Evolutionary conservation across 2,888 invertebrate species (phyloP), one percentile per base, ranked within the genome.

Genomic region (Cynaeus angustus): DNA sequence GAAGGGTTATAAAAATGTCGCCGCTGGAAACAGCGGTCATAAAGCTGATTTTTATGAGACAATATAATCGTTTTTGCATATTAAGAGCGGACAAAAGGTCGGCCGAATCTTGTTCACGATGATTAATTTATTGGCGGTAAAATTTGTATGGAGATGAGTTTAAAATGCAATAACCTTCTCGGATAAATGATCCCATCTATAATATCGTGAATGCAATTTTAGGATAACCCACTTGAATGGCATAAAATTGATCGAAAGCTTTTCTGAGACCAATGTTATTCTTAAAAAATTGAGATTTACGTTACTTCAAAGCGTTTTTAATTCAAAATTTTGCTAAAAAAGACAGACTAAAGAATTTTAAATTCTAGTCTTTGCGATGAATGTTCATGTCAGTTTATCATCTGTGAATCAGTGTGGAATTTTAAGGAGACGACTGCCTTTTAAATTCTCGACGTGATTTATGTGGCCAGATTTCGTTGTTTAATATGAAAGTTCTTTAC

Each of bases 31-130:
- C 45, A 16, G 9, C 45, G 4, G 21, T 45, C 45, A 59, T 59
- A 59, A 59, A 59, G 12, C 45, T 45, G 46, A 59, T 59, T 59
- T 59, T 59, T 59, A 59, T 46, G 56, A 43, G 56, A 56, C 56
- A 16, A 13, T 16, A 26, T 56, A 56, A 56, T 43, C 45, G 46
- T 16, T 59, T 45, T 46, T 59, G 59, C 45, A 59, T 59, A 59
- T 59, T 59, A 59, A 59, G 4, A 46, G 28, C n/a, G 59, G 9
- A 30, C 59, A 45, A 59, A 45, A 59, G 58, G 30, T 59, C 33
- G 21, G 21, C 10, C 33, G 45, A 46, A 21, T 37, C 50, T 26
- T 28, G 30, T 56, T 56, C 3, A n/a, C 5, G 21, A 41, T 56
- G 56, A 56, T 56, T 56, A 56, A 56, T 56, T 56, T 56, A 56